A percentile compares a stretch with the other conserved stretches of the same genome.
These are phyloP conservation scores for Colius striatus DNA, from an alignment of 2,113 vertebrate species.

Conservation along the genomic window DNA sequence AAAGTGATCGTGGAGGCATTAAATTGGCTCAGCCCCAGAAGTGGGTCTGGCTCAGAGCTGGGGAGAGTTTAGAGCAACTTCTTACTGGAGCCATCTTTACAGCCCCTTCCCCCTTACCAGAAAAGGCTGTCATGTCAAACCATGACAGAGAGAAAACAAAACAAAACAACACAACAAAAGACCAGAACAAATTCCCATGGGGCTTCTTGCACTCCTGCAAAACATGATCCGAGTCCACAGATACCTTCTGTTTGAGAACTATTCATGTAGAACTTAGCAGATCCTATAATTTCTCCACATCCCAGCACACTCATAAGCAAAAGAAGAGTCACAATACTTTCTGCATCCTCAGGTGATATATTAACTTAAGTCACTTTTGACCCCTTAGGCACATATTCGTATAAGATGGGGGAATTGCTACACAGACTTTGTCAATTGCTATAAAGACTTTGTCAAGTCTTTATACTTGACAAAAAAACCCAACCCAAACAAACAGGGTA, in stretches of 20 bases:
- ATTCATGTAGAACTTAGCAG: neutral
- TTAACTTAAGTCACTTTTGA: neutral
- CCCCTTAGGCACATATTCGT: neutral
- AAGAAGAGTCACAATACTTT: neutral
- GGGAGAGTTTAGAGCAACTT: too few species aligned
- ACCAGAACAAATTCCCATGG: neutral
- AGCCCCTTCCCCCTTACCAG: too few species aligned
- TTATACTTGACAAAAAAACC: neutral
- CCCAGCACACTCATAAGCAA: neutral
- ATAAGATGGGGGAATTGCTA: neutral
- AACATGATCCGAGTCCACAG: fast-evolving
- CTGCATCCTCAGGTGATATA: neutral
- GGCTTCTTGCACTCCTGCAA: neutral
- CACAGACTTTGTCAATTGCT: too few species aligned
- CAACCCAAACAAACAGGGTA: neutral
- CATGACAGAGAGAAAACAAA: too few species aligned
- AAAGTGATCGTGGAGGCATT: too few species aligned
- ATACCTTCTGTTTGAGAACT: neutral
- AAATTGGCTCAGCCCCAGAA: too few species aligned
- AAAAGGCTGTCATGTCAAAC: too few species aligned
- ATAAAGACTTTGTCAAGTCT: too few species aligned
- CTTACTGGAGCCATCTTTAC: too few species aligned
- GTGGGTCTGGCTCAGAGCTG: too few species aligned
- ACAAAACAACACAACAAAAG: neutral
- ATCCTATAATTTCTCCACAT: neutral